phyloP scores from a whole-genome alignment of 37 sponge, comb jelly and placozoan genomes.

The Axinella damicornis region DNA sequence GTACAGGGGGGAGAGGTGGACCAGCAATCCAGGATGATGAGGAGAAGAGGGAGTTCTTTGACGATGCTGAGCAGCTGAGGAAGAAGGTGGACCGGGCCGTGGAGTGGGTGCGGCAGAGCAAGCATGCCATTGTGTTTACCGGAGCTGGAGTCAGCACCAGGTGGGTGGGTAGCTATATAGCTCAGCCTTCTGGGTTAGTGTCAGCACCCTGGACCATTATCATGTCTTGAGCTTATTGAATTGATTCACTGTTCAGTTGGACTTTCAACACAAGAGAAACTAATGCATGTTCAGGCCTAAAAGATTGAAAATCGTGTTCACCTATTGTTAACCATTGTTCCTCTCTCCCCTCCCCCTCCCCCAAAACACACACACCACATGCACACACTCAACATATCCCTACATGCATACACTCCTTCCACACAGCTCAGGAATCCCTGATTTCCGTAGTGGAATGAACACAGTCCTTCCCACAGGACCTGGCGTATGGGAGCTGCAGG shows the following conservation, averaged over 20 bases:
- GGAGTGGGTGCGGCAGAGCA: constrained; percentile 68
- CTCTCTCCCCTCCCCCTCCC: not conserved
- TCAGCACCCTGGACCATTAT: too few species aligned
- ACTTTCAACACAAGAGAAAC: not conserved
- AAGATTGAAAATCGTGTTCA: too few species aligned
- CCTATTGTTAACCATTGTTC: too few species aligned
- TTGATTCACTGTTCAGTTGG: not conserved
- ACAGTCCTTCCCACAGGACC: constrained; percentile 93
- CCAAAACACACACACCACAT: not conserved
- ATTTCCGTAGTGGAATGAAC: constrained; percentile 92
- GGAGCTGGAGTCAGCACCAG: constrained; percentile 94
- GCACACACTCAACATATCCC: not conserved
- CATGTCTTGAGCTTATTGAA: not conserved
- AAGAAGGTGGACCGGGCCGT: constrained; percentile 70
- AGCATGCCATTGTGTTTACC: constrained; percentile 80
- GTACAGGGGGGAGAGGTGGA: constrained; percentile 12
- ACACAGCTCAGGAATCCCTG: constrained; percentile 84
- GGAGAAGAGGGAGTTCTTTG: constrained; percentile 88
- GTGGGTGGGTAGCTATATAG: too few species aligned
- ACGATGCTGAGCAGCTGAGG: constrained; percentile 46
- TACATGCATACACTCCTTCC: not conserved
- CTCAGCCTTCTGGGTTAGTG: too few species aligned
- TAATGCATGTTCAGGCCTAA: too few species aligned
- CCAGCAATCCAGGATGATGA: constrained; percentile 80
- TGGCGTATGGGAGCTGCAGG: constrained; percentile 89